These are phyloP conservation scores for Liodrosophila aerea DNA, from an alignment of 2,888 invertebrate species.

Conservation along the genomic window DNA sequence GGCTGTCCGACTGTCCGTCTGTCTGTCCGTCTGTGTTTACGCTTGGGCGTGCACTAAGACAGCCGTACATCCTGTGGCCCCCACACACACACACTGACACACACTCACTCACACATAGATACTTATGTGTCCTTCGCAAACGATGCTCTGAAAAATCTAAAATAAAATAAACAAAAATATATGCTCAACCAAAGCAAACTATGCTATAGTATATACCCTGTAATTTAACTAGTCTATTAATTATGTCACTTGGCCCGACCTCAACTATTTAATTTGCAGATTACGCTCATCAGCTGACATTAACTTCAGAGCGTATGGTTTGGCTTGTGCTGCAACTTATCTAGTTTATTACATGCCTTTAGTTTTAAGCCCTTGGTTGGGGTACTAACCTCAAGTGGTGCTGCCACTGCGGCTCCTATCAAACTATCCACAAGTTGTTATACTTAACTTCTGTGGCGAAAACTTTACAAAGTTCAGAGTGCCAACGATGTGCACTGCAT, in stretches of 20 bases:
- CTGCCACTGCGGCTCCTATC: too few relatives aligned
- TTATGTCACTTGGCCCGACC: neutral
- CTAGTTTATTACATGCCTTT: too few relatives aligned
- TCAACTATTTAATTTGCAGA: too few relatives aligned
- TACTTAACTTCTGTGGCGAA: neutral
- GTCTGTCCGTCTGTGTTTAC: conserved; percentile 36
- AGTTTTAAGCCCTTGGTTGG: too few relatives aligned
- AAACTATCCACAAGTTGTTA: too few relatives aligned
- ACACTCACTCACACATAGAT: conserved; percentile 1
- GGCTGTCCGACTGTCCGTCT: conserved; percentile 23
- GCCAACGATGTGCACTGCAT: conserved; percentile 61
- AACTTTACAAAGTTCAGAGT: conserved; percentile 59
- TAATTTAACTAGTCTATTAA: neutral
- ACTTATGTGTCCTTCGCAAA: conserved; percentile 46
- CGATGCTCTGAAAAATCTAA: conserved; percentile 28
- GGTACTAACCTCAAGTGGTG: too few relatives aligned
- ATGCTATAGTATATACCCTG: conserved; percentile 1
- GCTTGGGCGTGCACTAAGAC: conserved; percentile 58
- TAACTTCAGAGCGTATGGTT: too few relatives aligned
- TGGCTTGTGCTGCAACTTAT: neutral
- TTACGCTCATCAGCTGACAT: too few relatives aligned
- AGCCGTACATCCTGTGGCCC: conserved; percentile 55
- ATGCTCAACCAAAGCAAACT: neutral
- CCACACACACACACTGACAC: conserved; percentile 13
- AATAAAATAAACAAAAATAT: conserved; percentile 15